Evolutionary conservation across 2,797 vertebrate species (phyloP).

Genomic region (Phaenicophaeus curvirostris): DNA sequence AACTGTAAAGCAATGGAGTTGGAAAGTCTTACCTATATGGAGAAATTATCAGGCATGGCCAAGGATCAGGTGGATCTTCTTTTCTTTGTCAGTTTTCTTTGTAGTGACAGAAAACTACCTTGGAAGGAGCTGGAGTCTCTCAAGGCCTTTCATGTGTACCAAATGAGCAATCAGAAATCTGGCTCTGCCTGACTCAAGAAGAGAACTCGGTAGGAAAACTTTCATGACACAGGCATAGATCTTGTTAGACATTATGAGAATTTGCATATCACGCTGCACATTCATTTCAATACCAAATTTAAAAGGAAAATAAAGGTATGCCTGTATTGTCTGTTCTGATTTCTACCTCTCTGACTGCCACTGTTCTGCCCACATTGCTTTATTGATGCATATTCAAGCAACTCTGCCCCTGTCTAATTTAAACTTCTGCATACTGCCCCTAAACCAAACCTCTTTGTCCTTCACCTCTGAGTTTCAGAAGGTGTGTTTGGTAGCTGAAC

Average conservation of each 20-base stretch:
- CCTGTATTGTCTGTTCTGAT: not conserved
- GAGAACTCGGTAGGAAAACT: not conserved
- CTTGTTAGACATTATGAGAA: not conserved
- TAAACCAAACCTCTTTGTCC: not conserved
- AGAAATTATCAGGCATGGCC: not conserved
- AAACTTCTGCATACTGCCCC: not conserved
- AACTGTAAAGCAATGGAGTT: not conserved
- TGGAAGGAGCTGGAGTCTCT: not conserved
- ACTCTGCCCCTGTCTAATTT: not conserved
- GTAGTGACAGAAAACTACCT: not conserved
- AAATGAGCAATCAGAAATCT: not conserved
- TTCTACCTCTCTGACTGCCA: not conserved
- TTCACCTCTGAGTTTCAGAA: not conserved
- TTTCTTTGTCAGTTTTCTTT: not conserved
- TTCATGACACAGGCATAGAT: not conserved
- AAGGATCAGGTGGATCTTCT: not conserved
- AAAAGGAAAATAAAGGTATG: not conserved
- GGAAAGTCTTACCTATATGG: not conserved
- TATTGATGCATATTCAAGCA: not conserved
- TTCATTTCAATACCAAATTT: not conserved
- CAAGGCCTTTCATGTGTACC: not conserved
- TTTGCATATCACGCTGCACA: not conserved
- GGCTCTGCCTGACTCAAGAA: not conserved
- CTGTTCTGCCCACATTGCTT: not conserved
- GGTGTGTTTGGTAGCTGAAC: not conserved